A percentile compares a stretch with the other conserved stretches of the same genome.
Conservation (phyloP, 2,888 invertebrate genomes). For the Dorcus hopei region DNA sequence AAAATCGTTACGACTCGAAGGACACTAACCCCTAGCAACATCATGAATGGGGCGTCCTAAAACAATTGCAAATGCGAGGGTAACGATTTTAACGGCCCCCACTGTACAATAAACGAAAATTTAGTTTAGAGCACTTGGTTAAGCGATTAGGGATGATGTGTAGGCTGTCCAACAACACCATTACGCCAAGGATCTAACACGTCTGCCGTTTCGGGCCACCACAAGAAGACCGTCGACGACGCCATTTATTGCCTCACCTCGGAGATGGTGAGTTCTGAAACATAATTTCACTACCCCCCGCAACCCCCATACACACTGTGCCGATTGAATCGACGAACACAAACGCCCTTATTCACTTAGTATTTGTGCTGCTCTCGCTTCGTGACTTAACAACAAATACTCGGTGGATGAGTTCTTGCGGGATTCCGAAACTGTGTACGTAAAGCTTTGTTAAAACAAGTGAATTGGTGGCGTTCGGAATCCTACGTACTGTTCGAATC, state of each 20-base stretch:
- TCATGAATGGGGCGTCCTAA: too few relatives aligned
- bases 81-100: too few relatives aligned
- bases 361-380: constrained; percentile 1
- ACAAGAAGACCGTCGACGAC: constrained; percentile 63
- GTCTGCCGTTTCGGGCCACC: constrained; percentile 47
- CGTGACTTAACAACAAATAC: neutral
- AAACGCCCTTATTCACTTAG: constrained; percentile 1
- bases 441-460: too few relatives aligned
- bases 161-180: constrained; percentile 64
- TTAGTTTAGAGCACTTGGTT: neutral
- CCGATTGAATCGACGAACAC: neutral
- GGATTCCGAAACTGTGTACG: neutral
- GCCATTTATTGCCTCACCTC: constrained; percentile 78
- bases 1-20: too few relatives aligned
- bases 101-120: too few relatives aligned
- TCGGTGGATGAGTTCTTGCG: neutral
- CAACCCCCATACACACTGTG: neutral
- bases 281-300: constrained; percentile 17
- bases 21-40: too few relatives aligned
- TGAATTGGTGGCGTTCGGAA: neutral
- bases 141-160: constrained; percentile 24
- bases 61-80: too few relatives aligned
- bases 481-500: neutral
- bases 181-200: constrained; percentile 51
- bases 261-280: constrained; percentile 72